Evolutionary conservation across 2,888 invertebrate species (phyloP), one percentile per base, ranked within the genome.

Genomic region (Lithophane socia): DNA sequence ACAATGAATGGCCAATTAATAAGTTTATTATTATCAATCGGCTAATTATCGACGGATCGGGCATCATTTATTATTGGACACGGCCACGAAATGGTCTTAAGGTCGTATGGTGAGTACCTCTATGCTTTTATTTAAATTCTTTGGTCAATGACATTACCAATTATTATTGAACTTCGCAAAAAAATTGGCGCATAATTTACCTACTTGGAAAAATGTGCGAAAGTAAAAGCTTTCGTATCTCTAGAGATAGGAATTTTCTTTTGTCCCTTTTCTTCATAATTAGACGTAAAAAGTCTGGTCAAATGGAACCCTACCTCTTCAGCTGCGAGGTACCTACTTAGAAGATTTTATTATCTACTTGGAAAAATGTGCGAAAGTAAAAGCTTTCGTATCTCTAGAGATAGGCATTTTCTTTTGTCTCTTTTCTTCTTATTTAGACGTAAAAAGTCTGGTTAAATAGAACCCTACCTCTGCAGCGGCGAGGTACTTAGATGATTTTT

Each of bases 71-170:
- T 65, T 60, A 61, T 84, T 78, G 24, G 75, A 70, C 56, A 78
- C 60, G 82, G 87, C 42, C 87, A 74, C 72, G 63, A 64, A 74
- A 81, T 49, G 44, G 47, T 60, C 65, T 80, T 74, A 73, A 80
- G 85, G 80, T 80, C 66, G 64, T 12, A 68, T 68, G 67, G 8
- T n/a, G 10, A 18, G 8, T 60, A 60, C 13, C 3, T 29, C 24
- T 66, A 21, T 49, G 13, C 29, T 52, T 49, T 67, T 49, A 44
- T 47, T 63, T 42, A 2, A 9, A 67, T 67, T 67, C 0, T 70
- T 70, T n/a, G n/a, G 21, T 37, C n/a, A 10, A 12, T 37, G 2
- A n/a, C 5, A 47, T 12, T 52, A 18, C 18, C 7, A n/a, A 18
- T n/a, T n/a, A n/a, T n/a, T n/a, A 29, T 29, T 49, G 29, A 66